phyloP scores from a whole-genome alignment of 2,113 vertebrate genomes.

The Brachionichthys hirsutus region DNA sequence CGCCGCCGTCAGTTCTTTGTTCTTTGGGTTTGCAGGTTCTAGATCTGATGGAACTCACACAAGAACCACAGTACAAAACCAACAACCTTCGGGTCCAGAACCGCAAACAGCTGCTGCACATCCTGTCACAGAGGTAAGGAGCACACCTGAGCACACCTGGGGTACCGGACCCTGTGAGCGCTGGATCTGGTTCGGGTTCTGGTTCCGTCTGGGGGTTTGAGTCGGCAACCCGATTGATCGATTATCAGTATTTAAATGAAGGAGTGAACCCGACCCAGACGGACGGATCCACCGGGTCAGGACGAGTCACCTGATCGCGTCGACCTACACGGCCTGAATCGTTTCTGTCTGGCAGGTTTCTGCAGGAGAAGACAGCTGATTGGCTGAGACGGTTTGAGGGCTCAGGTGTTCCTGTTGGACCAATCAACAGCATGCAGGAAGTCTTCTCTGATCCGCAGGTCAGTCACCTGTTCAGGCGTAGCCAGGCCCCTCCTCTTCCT shows the following conservation, averaged over 20 bases:
- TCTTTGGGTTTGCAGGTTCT: constrained; percentile 78
- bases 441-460: constrained; percentile 93
- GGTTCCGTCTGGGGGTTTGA: no score
- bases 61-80: constrained; percentile 83
- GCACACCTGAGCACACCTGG: no score
- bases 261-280: no score
- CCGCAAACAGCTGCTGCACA: constrained; percentile 81
- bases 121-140: constrained; percentile 84
- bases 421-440: constrained; percentile 91
- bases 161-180: no score
- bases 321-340: no score
- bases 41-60: constrained; percentile 77
- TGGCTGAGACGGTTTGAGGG: constrained; percentile 89
- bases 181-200: no score
- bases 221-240: no score
- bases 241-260: no score
- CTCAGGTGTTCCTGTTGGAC: constrained; percentile 88
- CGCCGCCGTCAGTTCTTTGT: no score
- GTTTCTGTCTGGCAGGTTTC: constrained; percentile 78
- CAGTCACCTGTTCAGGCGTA: constrained; percentile 54
- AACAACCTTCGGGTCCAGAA: constrained; percentile 89
- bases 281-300: no score
- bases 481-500: neutral
- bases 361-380: constrained; percentile 80
- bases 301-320: no score